Evolutionary conservation across 2,888 invertebrate species (phyloP).

Genomic region (Leucoptera coffeella): DNA sequence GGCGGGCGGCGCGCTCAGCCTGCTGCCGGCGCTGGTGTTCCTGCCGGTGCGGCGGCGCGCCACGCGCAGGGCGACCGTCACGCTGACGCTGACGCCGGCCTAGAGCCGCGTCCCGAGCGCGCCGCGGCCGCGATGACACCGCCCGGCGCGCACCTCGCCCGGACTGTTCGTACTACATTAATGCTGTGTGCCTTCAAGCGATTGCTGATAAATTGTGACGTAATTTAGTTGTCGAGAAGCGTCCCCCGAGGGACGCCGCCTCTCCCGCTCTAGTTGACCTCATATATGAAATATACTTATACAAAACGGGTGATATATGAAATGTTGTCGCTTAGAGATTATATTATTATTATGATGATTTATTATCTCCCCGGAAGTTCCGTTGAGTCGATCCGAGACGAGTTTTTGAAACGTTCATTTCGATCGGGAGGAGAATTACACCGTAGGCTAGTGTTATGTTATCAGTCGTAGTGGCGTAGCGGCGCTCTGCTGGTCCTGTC

Average conservation of each 20-base stretch:
- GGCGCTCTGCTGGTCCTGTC: conserved; percentile 32
- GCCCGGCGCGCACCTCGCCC: conserved; percentile 30
- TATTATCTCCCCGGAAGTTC: conserved; percentile 45
- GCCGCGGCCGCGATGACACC: conserved; percentile 21
- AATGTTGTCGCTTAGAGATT: conserved; percentile 50
- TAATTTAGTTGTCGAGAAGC: conserved; percentile 30
- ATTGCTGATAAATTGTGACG: conserved; percentile 61
- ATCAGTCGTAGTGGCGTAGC: conserved; percentile 34
- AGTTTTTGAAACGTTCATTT: conserved; percentile 50
- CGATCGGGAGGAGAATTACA: conserved; percentile 52
- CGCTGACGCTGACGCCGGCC: conserved; percentile 91
- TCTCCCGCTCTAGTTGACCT: conserved; percentile 34
- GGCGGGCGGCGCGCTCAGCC: conserved; percentile 53
- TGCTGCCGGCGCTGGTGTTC: conserved; percentile 89
- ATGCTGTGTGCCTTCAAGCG: conserved; percentile 81
- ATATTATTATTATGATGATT: conserved; percentile 45
- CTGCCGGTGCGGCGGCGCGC: conserved; percentile 87
- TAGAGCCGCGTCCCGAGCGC: conserved; percentile 37
- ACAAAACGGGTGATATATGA: conserved; percentile 52
- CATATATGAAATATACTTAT: conserved; percentile 48
- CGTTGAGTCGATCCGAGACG: conserved; percentile 49
- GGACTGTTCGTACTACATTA: conserved; percentile 47
- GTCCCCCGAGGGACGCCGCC: conserved; percentile 31
- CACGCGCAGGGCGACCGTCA: conserved; percentile 79
- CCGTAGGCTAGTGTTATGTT: conserved; percentile 48